Evolutionary conservation across 2,797 vertebrate genomes (phyloP), one percentile per base, ranked within the genome.

Genomic region (Lophotriccus pileatus): DNA sequence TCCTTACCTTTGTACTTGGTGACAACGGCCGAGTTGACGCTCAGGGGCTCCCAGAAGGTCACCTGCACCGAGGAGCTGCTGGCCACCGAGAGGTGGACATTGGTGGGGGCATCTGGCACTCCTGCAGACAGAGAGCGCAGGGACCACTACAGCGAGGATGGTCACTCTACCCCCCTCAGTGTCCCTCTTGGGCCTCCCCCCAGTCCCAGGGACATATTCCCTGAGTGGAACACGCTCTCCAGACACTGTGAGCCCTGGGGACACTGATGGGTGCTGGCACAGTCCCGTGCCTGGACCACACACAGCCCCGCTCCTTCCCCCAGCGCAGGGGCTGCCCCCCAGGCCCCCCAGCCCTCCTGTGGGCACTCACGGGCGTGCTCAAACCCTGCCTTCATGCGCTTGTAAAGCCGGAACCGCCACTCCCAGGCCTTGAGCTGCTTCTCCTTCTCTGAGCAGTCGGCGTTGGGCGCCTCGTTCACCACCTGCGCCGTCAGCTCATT

Each of bases 381-480:
- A 90, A 99, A 99, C 90, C 99, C 99, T 7, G 98, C 98, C 97
- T 98, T 98, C 99, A 99, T 99, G 92, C 99, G 99, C 74, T 98
- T 98, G 97, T 99, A 99, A 73, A 99, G 99, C 97, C 98, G 98
- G 60, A 98, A 98, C 63, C 98, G 97, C 99, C 99, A 99, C 88
- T 99, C 98, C 99, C 99, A 99, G 78, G 98, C 98, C 93, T 98
- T 99, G 14, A 99, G 98, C 94, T 99, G 98, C 88, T 98, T 98
- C 95, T 99, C 98, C 60, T 96, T 98, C 64, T 98, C 98, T 0
- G 98, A 98, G 78, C 97, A 98, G 89, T 98, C 98, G 3, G 98
- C 64, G 4, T 69, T 97, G 19, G 98, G 98, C 0, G 97, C 98
- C 88, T 98, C 98, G 1, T 98, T 98, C 34, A 97, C 97, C 75